Conservation (phyloP, 2,797 vertebrate species). For the Discoglossus pictus region DNA sequence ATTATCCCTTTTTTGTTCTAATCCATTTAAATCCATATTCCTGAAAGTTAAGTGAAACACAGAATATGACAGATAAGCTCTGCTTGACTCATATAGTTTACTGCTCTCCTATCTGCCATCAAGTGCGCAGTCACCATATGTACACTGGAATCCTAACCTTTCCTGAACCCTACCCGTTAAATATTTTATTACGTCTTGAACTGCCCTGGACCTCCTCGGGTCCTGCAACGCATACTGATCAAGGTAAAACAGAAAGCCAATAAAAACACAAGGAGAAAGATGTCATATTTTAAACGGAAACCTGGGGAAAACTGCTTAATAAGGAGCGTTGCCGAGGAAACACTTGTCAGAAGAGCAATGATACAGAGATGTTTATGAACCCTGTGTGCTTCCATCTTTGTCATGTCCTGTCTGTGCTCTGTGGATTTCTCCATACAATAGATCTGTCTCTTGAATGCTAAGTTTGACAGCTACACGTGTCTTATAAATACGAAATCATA, state of each 20-base stretch:
- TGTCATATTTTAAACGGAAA: slow-evolving; percentile 25
- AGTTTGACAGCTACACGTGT: slow-evolving; percentile 17
- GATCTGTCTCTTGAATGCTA: slow-evolving; percentile 11
- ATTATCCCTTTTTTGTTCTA: too few relatives aligned
- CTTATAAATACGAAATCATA: slow-evolving; percentile 13
- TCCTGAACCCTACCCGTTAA: too few relatives aligned
- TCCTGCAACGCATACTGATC: slow-evolving; percentile 24
- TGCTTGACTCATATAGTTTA: too few relatives aligned
- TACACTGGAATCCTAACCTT: slow-evolving; percentile 24
- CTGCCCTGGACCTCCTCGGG: background rate
- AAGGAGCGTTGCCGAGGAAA: slow-evolving; percentile 32
- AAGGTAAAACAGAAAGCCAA: slow-evolving; percentile 1
- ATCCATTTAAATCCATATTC: too few relatives aligned
- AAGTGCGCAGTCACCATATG: too few relatives aligned
- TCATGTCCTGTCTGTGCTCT: slow-evolving; percentile 9
- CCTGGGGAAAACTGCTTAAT: slow-evolving; percentile 4
- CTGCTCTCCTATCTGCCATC: too few relatives aligned
- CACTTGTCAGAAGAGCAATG: slow-evolving; percentile 28
- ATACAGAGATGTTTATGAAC: slow-evolving; percentile 17
- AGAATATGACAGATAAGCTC: slow-evolving; percentile 16
- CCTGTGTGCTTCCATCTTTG: slow-evolving; percentile 3
- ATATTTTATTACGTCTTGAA: slow-evolving; percentile 29
- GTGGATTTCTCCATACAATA: background rate
- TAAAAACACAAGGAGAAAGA: background rate
- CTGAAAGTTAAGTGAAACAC: too few relatives aligned